phyloP scores from a whole-genome alignment of 2,888 invertebrate species.

The Tigriopus californicus region DNA sequence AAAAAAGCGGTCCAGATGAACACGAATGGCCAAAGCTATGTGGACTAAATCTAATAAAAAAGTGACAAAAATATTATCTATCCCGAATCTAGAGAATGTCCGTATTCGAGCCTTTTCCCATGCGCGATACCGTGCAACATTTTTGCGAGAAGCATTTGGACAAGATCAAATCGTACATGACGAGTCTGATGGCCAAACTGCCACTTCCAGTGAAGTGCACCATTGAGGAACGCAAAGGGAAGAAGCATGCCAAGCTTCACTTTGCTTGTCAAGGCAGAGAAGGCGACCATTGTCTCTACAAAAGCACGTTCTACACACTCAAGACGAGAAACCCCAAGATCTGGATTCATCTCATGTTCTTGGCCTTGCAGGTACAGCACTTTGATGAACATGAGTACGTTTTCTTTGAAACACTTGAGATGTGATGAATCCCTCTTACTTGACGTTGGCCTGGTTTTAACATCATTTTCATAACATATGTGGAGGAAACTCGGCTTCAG shows the following conservation, averaged over 20 bases:
- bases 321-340: slow-evolving; percentile 53
- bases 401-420: no score
- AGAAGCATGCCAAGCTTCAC: slow-evolving; percentile 67
- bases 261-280: slow-evolving; percentile 68
- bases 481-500: no score
- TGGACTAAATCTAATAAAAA: no score
- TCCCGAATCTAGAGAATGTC: slow-evolving; percentile 54
- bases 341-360: slow-evolving; percentile 92
- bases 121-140: slow-evolving; percentile 77
- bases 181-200: slow-evolving; percentile 57
- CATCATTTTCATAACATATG: no score
- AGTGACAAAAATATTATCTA: no score
- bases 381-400: no score
- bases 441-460: no score
- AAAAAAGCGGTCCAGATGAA: no score
- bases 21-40: no score
- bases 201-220: slow-evolving; percentile 84
- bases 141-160: slow-evolving; percentile 87
- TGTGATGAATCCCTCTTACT: no score
- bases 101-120: slow-evolving; percentile 74
- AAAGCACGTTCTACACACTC: slow-evolving; percentile 30
- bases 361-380: slow-evolving; percentile 64
- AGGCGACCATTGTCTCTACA: slow-evolving; percentile 60
- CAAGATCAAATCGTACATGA: slow-evolving; percentile 78
- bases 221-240: slow-evolving; percentile 66